Evolutionary conservation across 1,140 invertebrate genomes (phyloP).

Genomic region (Atta cephalotes): DNA sequence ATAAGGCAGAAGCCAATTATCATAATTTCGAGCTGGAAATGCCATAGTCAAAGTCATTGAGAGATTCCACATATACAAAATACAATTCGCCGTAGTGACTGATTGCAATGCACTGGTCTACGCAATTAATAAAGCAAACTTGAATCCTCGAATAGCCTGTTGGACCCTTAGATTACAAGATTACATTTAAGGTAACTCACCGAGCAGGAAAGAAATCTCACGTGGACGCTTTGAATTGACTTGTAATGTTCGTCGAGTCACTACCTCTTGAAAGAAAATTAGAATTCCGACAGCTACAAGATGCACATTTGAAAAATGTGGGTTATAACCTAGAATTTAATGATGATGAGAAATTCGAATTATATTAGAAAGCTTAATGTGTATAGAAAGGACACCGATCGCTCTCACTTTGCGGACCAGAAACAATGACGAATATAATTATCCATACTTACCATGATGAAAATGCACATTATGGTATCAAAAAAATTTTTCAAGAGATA

Average conservation of each 20-base stretch:
- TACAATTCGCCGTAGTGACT: neutral
- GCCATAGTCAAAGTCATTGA: too few species aligned
- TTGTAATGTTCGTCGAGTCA: neutral
- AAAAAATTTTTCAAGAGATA: neutral
- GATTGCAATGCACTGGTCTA: neutral
- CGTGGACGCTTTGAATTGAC: neutral
- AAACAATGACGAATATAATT: neutral
- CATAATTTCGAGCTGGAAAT: neutral
- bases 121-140: neutral
- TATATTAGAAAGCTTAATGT: neutral
- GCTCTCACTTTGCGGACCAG: neutral
- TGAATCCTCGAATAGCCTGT: neutral
- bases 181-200: neutral
- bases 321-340: neutral
- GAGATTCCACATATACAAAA: too few species aligned
- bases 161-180: neutral
- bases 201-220: neutral
- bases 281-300: too few species aligned
- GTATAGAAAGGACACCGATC: neutral
- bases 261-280: too few species aligned
- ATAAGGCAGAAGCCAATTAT: neutral
- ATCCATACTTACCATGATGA: neutral
- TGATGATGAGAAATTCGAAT: neutral
- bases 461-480: neutral
- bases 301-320: too few species aligned